Evolutionary conservation across 2,888 invertebrate species (phyloP), one percentile per base, ranked within the genome.

Genomic region (Morpho helenor): DNA sequence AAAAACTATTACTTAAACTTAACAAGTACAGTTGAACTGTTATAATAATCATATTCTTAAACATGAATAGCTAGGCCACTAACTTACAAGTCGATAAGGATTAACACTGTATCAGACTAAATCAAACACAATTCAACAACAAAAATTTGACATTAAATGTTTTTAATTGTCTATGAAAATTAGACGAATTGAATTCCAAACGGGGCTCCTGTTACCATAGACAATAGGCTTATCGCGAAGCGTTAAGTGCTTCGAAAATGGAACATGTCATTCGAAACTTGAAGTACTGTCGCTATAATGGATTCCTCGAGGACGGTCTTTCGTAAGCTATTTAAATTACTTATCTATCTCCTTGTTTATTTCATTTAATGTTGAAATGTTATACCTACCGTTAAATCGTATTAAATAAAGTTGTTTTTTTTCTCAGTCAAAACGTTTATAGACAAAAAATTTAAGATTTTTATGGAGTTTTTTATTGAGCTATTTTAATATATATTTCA

Each of bases 161-260:
- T 40, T 49, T 50, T 45, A 56, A 44, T 56, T 50, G 41, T 46
- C 45, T 50, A 56, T 56, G 23, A 45, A 56, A 53, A 53, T 53
- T 46, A 40, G 10, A 22, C 23, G 61, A 63, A 64, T 67, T 63
- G 61, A 68, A 68, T 66, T 64, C 62, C 53, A 48, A 63, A 61
- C 50, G 54, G 4, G 60, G 58, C 56, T 58, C 60, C 49, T 56
- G 52, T 64, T 59, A 59, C 61, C 52, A 57, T 50, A 63, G 63
- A 66, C 63, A 65, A 67, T 63, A 59, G 61, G 59, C 60, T 66
- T 66, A 65, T 67, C 65, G 65, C 62, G 57, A 63, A 63, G 55
- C 65, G 62, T 61, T 65, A 67, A 68, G 69, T 68, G 65, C 65
- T 68, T 62, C 63, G 59, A 67, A 65, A 69, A 69, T 65, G 64